These are phyloP conservation scores for Sylvietta virens DNA, from an alignment of 2,113 vertebrate genomes.

Conservation along the genomic window DNA sequence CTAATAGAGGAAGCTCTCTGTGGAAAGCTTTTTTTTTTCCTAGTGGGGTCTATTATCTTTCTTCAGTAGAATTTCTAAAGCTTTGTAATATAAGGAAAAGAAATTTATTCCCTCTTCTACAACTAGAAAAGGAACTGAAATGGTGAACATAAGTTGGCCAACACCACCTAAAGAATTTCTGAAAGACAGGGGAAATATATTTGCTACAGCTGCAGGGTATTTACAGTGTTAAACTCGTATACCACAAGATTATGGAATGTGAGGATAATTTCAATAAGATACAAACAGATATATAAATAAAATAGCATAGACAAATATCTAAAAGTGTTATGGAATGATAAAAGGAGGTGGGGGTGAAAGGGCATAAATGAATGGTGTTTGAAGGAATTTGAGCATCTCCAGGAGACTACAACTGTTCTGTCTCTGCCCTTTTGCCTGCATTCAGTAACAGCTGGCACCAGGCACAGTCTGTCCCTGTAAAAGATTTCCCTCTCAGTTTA, in stretches of 20 bases:
- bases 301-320: background rate
- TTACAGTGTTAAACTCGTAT: background rate
- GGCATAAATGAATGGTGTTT: background rate
- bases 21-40: background rate
- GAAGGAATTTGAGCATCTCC: background rate
- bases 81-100: background rate
- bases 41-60: background rate
- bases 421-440: background rate
- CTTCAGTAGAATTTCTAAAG: background rate
- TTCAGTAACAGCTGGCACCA: background rate
- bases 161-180: background rate
- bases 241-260: background rate
- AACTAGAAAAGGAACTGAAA: background rate
- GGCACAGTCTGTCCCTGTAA: conserved; percentile 12
- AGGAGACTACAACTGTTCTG: background rate
- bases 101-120: background rate
- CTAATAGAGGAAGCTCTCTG: background rate
- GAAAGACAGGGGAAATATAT: background rate
- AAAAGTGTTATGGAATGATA: background rate
- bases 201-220: background rate
- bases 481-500: conserved; percentile 13
- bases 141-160: background rate
- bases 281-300: background rate
- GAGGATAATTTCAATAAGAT: background rate
- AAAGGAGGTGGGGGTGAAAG: rapidly evolving